Evolutionary conservation across 1,140 invertebrate genomes (phyloP).

Genomic region (Octopus sinensis): DNA sequence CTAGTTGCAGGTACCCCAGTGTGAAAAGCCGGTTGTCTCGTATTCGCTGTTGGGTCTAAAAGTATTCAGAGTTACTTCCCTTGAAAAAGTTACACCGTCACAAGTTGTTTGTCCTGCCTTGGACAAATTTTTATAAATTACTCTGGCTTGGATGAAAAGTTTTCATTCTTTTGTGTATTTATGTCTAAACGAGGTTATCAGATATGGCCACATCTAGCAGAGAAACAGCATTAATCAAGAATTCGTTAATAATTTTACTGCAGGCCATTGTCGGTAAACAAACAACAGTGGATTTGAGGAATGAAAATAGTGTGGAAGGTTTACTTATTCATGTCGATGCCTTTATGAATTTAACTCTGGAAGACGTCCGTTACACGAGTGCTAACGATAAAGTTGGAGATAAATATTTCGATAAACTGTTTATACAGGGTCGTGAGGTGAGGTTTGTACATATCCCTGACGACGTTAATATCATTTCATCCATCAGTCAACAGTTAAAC

Average conservation of each 20-base stretch:
- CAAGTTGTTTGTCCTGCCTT: too few relatives aligned
- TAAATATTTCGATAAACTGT: slow-evolving; percentile 60
- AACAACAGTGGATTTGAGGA: slow-evolving; percentile 68
- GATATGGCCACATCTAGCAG: slow-evolving; percentile 16
- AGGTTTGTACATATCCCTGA: slow-evolving; percentile 68
- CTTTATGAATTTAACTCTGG: slow-evolving; percentile 70
- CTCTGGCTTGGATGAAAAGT: too few relatives aligned
- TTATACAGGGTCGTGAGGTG: slow-evolving; percentile 66
- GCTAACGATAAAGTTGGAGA: slow-evolving; percentile 57
- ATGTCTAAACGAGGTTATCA: too few relatives aligned
- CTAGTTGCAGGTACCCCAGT: too few relatives aligned
- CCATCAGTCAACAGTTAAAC: slow-evolving; percentile 32
- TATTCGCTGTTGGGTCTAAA: too few relatives aligned
- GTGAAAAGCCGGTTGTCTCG: too few relatives aligned
- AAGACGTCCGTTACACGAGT: slow-evolving; percentile 64
- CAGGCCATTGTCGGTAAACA: slow-evolving; percentile 65
- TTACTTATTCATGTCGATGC: slow-evolving; percentile 63
- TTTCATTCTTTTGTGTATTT: too few relatives aligned
- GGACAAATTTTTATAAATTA: too few relatives aligned
- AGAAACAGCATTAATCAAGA: slow-evolving; percentile 41
- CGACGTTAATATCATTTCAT: slow-evolving; percentile 44
- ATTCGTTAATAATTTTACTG: slow-evolving; percentile 60
- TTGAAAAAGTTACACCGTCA: too few relatives aligned
- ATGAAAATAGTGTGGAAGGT: slow-evolving; percentile 66
- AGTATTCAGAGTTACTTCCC: too few relatives aligned